A percentile compares a stretch with the other conserved stretches of the same genome.
Conservation (phyloP, 2,113 vertebrate species). For the Cichladusa arquata region DNA sequence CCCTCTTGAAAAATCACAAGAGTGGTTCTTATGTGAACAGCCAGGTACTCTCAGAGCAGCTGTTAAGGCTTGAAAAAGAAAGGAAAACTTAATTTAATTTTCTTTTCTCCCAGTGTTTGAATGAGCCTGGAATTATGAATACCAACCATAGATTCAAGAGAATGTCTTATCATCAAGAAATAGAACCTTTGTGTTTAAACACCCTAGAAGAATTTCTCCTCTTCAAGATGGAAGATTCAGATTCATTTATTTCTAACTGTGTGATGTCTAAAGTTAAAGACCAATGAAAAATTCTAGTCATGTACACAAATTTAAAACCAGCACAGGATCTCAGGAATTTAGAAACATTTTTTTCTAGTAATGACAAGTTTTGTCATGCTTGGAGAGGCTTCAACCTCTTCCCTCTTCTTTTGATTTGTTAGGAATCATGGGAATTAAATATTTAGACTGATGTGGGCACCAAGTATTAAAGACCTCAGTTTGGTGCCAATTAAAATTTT, state of each 20-base stretch:
- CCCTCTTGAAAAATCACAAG: background rate
- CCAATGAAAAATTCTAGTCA: background rate
- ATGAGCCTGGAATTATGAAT: background rate
- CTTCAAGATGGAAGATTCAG: background rate
- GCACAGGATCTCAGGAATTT: background rate
- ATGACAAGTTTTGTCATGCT: background rate
- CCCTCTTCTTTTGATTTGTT: background rate
- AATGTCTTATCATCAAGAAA: background rate
- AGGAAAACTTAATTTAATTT: background rate
- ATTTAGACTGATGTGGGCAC: background rate
- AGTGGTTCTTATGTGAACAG: background rate
- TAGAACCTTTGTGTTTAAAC: background rate
- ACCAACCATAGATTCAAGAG: background rate
- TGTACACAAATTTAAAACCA: background rate
- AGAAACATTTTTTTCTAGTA: background rate
- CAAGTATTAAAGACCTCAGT: background rate
- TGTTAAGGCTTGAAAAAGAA: background rate
- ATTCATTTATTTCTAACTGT: background rate
- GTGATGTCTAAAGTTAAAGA: background rate
- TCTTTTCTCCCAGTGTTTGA: background rate
- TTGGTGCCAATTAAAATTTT: background rate
- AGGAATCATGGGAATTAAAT: background rate
- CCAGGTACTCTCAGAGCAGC: background rate
- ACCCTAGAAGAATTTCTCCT: background rate
- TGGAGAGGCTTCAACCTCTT: background rate